A percentile compares a stretch with the other conserved stretches of the same genome.
Evolutionary conservation across 1,140 invertebrate genomes (phyloP).

Genomic region (Drosophila elegans): DNA sequence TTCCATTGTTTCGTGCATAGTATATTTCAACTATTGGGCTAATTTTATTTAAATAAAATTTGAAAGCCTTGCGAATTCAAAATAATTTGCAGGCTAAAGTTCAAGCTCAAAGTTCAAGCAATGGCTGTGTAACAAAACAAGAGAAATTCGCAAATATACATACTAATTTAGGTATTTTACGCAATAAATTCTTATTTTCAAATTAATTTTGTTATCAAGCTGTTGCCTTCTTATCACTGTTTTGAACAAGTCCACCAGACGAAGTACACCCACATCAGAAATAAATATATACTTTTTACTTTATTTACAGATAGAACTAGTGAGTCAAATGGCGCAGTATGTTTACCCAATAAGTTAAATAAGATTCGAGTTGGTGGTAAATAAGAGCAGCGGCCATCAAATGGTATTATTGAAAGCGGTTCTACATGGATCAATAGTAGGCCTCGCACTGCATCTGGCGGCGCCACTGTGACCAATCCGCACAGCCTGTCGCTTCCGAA

Average conservation of each 20-base stretch:
- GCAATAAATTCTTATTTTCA: not conserved
- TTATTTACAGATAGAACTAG: conserved; percentile 37
- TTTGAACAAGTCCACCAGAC: not conserved
- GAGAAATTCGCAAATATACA: too few species aligned
- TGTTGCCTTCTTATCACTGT: conserved; percentile 2
- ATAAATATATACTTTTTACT: conserved; percentile 26
- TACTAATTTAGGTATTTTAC: not conserved
- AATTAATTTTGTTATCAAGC: conserved; percentile 12
- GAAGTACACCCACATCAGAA: conserved; percentile 9
- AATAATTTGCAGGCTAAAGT: too few species aligned
- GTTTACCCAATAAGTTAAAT: conserved; percentile 33
- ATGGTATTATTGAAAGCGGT: conserved; percentile 29
- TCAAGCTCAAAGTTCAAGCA: too few species aligned
- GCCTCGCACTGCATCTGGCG: conserved; percentile 69
- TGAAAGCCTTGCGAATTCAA: not conserved
- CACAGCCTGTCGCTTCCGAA: conserved; percentile 63
- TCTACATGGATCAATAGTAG: conserved; percentile 56
- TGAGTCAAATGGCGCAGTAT: conserved; percentile 21
- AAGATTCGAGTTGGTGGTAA: conserved; percentile 26
- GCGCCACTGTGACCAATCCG: conserved; percentile 72
- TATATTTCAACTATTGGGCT: too few species aligned
- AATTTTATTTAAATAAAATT: not conserved
- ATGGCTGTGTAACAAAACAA: too few species aligned
- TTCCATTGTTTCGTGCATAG: not conserved
- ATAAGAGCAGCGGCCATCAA: not conserved